Percentiles rank a stretch among this genome's conserved stretches.
phyloP scores from a whole-genome alignment of 2,113 vertebrate genomes.

The Hippocampus mohnikei region DNA sequence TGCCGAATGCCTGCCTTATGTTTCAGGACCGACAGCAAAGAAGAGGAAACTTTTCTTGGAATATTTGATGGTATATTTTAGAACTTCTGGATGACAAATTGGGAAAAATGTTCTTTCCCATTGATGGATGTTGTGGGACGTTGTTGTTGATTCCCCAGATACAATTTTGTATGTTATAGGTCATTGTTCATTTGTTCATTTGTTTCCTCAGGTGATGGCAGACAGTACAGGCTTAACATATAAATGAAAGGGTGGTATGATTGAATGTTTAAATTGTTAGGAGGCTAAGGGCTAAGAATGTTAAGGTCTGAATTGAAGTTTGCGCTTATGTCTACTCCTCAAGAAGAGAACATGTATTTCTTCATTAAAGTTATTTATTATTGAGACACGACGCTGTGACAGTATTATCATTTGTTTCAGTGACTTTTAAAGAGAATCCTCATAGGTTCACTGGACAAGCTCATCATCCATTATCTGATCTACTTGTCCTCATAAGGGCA shows the following conservation, averaged over 20 bases:
- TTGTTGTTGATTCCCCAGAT: background rate
- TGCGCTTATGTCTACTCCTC: background rate
- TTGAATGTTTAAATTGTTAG: background rate
- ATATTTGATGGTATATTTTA: conserved; percentile 95
- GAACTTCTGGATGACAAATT: conserved; percentile 20
- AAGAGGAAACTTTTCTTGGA: conserved; percentile 79
- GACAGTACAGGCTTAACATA: background rate
- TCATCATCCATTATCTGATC: no score
- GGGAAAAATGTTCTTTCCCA: background rate
- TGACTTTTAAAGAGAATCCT: no score
- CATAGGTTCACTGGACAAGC: no score
- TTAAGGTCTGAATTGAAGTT: background rate
- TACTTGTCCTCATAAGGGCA: no score
- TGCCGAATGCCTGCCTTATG: background rate
- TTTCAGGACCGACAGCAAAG: conserved; percentile 66
- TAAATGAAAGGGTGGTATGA: background rate
- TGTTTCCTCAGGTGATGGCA: conserved; percentile 12
- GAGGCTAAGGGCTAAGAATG: background rate
- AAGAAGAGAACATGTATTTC: background rate
- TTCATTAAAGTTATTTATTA: background rate
- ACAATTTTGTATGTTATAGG: background rate
- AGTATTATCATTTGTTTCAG: background rate
- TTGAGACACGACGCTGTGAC: background rate
- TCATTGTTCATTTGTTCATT: conserved; percentile 1
- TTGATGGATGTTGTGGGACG: background rate